Evolutionary conservation across 1,140 invertebrate species (phyloP).

Genomic region (Neodiprion virginianus): DNA sequence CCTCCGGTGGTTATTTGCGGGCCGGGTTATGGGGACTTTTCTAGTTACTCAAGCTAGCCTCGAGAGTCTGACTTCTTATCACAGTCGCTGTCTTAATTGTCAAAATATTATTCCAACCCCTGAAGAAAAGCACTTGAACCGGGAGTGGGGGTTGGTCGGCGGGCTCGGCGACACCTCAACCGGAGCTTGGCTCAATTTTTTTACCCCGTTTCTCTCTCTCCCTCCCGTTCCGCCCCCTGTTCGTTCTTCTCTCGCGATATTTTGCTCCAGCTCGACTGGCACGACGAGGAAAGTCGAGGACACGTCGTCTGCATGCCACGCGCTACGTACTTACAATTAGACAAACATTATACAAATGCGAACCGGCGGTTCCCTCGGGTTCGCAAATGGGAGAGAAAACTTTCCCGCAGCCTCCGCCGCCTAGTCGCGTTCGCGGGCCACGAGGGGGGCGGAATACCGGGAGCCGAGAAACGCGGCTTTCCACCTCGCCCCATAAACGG

Average conservation of each 20-base stretch:
- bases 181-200: background rate
- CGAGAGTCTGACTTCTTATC: background rate
- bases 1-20: too few species aligned
- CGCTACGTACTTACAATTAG: background rate
- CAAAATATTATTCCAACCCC: background rate
- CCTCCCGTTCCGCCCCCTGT: background rate
- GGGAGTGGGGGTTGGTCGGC: too few species aligned
- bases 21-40: background rate
- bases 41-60: background rate
- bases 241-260: conserved; percentile 17
- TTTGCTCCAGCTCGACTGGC: background rate
- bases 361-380: background rate
- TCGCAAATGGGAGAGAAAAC: background rate
- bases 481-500: background rate
- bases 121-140: background rate
- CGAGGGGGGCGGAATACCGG: background rate
- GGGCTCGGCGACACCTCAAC: background rate
- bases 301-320: background rate
- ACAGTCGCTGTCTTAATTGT: background rate
- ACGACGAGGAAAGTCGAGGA: too few species aligned
- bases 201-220: conserved; percentile 17
- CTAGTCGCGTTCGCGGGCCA: background rate
- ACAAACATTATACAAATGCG: conserved; percentile 5
- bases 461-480: background rate
- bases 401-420: background rate